Conservation (phyloP, 2,888 invertebrate species). For the Flabesymbios commensalis region DNA sequence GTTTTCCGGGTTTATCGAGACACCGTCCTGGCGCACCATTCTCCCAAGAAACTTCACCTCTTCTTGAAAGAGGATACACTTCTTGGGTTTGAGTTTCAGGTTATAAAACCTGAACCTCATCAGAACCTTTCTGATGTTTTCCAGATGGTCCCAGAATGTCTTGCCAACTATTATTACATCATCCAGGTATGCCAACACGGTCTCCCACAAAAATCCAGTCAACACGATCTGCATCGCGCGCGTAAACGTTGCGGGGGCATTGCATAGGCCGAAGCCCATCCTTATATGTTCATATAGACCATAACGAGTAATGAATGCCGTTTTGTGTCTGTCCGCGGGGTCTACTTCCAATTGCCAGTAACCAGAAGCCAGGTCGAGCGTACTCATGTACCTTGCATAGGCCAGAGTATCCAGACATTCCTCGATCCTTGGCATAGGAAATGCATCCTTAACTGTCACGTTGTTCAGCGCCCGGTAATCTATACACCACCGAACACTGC, state of each 20-base stretch:
- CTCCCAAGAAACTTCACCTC: constrained; percentile 25
- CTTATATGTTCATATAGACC: neutral
- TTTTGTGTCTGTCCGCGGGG: neutral
- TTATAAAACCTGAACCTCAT: constrained; percentile 12
- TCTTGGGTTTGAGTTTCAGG: constrained; percentile 14
- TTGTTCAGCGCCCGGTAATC: too few species aligned
- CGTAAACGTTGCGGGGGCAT: constrained; percentile 4
- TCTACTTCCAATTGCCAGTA: neutral
- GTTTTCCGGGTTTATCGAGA: neutral
- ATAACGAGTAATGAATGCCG: neutral
- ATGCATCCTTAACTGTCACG: too few species aligned
- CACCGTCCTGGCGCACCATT: neutral
- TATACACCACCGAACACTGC: too few species aligned
- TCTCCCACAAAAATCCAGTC: constrained; percentile 1
- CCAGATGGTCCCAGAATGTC: constrained; percentile 22
- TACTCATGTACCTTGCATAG: too few species aligned
- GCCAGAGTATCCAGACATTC: too few species aligned
- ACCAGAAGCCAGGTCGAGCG: too few species aligned
- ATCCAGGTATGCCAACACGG: constrained; percentile 7
- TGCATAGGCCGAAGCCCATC: constrained; percentile 4
- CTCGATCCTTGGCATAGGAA: too few species aligned
- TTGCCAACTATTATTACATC: constrained; percentile 2
- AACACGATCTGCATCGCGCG: neutral
- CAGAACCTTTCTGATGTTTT: constrained; percentile 25
- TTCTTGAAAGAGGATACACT: constrained; percentile 26